Evolutionary conservation across 2,888 invertebrate species (phyloP), one percentile per base, ranked within the genome.

Genomic region (Cheilosia impressa): DNA sequence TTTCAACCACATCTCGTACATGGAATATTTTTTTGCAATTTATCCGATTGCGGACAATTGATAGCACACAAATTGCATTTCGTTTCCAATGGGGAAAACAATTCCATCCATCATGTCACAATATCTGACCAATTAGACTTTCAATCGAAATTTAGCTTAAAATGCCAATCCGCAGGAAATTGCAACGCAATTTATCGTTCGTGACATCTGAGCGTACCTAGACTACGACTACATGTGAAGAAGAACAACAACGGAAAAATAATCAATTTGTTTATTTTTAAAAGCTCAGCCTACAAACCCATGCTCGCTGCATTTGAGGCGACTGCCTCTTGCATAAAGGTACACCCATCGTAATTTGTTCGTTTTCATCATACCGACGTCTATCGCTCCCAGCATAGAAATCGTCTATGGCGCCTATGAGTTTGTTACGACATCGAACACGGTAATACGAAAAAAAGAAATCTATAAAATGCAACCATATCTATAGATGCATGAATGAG

Each of bases 191-290:
- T 68, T 62, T 52, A 68, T 72, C 43, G 66, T 24, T 17, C 57
- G 9, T 57, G 60, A 52, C 60, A 60, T 10, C 50, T 6, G n/a
- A 43, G 27, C 7, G n/a, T 22, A 31, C 31, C 57, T 5, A 15
- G 15, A 10, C 27, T 31, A 15, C 52, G 57, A 5, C 6, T 7
- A 15, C 17, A 53, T 45, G n/a, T 19, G 27, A 31, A 27, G 62
- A 62, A 45, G 43, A 38, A 34, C 10, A 9, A 9, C 17, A 60
- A 31, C n/a, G 68, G 38, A 17, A 47, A 57, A 84, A 52, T 68
- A 80, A 85, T 85, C 80, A 80, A 85, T 85, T 80, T 71, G 80
- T 65, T 60, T 79, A 65, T 80, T 73, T 79, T 53, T 45, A 62
- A 69, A 84, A 62, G 63, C 31, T 65, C 65, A 80, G 69, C 65